Evolutionary conservation across 1,140 invertebrate species (phyloP), one percentile per base, ranked within the genome.

Genomic region (Chionoecetes opilio): DNA sequence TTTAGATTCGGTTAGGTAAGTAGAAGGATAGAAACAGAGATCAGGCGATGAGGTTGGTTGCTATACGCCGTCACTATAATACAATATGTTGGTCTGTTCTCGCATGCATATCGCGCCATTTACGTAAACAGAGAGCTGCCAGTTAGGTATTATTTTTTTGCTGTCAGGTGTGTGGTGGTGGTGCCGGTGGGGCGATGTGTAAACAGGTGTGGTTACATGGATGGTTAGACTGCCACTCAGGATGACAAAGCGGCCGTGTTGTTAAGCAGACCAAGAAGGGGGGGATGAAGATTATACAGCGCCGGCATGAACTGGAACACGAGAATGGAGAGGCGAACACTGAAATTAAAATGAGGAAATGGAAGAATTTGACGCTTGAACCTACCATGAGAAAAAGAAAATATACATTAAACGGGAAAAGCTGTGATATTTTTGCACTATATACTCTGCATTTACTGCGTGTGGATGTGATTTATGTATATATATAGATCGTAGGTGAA

Each of bases 181-280:
- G 86, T 63, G 89, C n/a, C 53, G 89, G 89, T 91, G 38, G 89
- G 26, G 46, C 41, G 89, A 91, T 91, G 89, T 91, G 35, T 63
- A 91, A 91, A 91, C 89, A 91, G 29, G 26, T 31, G 89, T 17
- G 53, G 53, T 35, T 91, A 53, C 89, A 53, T 53, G 89, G 89
- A 31, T 91, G 89, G 89, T 91, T 91, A 63, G 41, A 91, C 41
- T 41, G 89, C 89, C 89, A 91, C 41, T 91, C 89, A 91, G 26
- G 89, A 53, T 29, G 38, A 63, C 88, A 38, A 41, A 53, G 41
- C 63, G 63, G 63, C 21, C 21, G 63, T 75, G 63, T 75, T 75
- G 63, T n/a, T 75, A 75, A 75, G 63, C 63, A 75, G 63, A 75
- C 35, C 35, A 41, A 91, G 89, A 91, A 31, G 38, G 38, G 32